phyloP scores from a whole-genome alignment of 2,113 vertebrate genomes.

The Boulengeromyrus knoepffleri region DNA sequence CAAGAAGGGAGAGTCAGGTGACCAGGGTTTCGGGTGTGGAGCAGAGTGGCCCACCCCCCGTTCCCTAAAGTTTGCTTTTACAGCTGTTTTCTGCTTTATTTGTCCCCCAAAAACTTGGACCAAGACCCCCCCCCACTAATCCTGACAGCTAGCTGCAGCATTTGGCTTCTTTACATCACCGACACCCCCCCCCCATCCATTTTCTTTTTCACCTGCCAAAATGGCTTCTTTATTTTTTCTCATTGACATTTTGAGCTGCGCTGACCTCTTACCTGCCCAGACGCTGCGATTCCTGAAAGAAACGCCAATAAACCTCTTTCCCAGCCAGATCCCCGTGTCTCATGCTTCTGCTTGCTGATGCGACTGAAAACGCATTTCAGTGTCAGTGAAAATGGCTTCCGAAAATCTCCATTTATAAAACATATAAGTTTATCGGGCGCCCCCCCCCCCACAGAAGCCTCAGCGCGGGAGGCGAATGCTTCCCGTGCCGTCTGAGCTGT shows the following conservation, averaged over 20 bases:
- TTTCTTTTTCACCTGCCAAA: not conserved
- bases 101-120: not conserved
- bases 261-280: not conserved
- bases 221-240: not conserved
- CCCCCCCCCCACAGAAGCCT: not conserved
- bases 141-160: not conserved
- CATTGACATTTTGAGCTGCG: not conserved
- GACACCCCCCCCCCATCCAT: not conserved
- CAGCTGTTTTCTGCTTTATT: not conserved
- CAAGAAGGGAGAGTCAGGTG: not conserved
- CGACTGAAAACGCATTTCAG: not conserved
- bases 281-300: not conserved
- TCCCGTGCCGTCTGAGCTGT: not conserved
- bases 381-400: not conserved
- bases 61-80: not conserved
- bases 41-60: not conserved
- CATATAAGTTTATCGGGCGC: not conserved
- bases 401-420: not conserved
- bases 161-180: not conserved
- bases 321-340: not conserved
- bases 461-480: not conserved
- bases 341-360: not conserved
- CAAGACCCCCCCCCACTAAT: not conserved
- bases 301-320: not conserved
- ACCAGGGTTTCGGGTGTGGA: not conserved